Base-by-base conservation (phyloP, 2,888 invertebrate genomes). In the Priocnemis perturbator region DNA sequence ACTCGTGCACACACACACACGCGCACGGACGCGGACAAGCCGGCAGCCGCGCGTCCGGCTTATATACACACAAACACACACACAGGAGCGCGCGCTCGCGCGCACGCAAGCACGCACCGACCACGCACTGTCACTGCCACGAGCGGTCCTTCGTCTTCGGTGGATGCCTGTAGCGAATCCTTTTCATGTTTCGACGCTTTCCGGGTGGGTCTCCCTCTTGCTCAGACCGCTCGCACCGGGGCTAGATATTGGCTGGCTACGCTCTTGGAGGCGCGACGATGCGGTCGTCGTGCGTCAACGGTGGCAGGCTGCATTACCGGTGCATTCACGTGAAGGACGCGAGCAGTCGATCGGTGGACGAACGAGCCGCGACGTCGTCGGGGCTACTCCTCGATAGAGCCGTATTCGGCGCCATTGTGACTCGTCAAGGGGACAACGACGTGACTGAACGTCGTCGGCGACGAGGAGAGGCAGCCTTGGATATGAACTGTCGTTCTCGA, bases 331-430 rank as follows among this genome's bases (percentile, higher is more conserved):
- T 66, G 68, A 71, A 68, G 20, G 30, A 58, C 55, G 63, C 44
- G 57, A 60, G 63, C 52, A 70, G 47, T 65, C 73, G 55, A 59
- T 26, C 74, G n/a, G 1, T 50, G 17, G 50, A 61, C 64, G 53
- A 56, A 30, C 60, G 23, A 48, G 37, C 57, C 64, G 53, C 20
- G 48, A 56, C 60, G 55, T 56, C 47, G 37, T 47, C 48, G 57
- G 60, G 59, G 44, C 47, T 56, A 52, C 62, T 68, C 61, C 58
- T 68, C 67, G 61, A 67, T 67, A 67, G 57, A 68, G 67, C 60
- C 81, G 74, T 75, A 74, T 69, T 80, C 76, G 84, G 74, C 85
- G 83, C 83, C 84, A 85, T 83, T 84, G 81, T 77, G 72, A 80
- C 64, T 58, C 47, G 59, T 26, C 59, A 62, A 59, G 17, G 30